phyloP scores from a whole-genome alignment of 2,797 vertebrate species.

The Periophthalmus magnuspinnatus region DNA sequence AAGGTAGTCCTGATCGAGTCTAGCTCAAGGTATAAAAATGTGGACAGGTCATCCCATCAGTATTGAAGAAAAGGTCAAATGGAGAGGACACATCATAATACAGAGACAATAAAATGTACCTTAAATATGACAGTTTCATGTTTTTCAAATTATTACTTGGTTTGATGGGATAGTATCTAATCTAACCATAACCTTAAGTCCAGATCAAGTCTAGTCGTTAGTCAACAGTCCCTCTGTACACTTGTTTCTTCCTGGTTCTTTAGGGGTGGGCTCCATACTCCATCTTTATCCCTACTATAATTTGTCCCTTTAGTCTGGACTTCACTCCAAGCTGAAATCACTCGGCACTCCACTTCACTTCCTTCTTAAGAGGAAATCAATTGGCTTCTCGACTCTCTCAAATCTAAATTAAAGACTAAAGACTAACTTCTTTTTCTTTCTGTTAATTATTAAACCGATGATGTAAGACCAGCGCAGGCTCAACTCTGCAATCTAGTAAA shows the following conservation, averaged over 20 bases:
- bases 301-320: constrained; percentile 14
- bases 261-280: neutral
- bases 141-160: too few relatives aligned
- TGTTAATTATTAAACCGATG: constrained; percentile 37
- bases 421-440: constrained; percentile 30
- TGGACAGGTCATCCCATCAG: too few relatives aligned
- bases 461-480: constrained; percentile 22
- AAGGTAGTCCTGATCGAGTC: too few relatives aligned
- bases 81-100: too few relatives aligned
- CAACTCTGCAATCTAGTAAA: constrained; percentile 26
- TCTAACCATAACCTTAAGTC: too few relatives aligned
- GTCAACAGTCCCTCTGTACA: neutral
- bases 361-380: constrained; percentile 34
- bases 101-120: too few relatives aligned
- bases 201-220: too few relatives aligned
- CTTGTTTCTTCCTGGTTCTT: too few relatives aligned
- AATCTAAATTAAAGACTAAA: constrained; percentile 46
- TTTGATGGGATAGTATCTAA: too few relatives aligned
- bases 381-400: constrained; percentile 27
- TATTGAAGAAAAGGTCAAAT: too few relatives aligned
- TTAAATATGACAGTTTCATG: too few relatives aligned
- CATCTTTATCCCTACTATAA: neutral
- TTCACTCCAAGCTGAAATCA: constrained; percentile 12
- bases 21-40: too few relatives aligned
- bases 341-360: constrained; percentile 19